Base-by-base conservation (phyloP, 2,113 vertebrate species). In the Lampris incognitus region DNA sequence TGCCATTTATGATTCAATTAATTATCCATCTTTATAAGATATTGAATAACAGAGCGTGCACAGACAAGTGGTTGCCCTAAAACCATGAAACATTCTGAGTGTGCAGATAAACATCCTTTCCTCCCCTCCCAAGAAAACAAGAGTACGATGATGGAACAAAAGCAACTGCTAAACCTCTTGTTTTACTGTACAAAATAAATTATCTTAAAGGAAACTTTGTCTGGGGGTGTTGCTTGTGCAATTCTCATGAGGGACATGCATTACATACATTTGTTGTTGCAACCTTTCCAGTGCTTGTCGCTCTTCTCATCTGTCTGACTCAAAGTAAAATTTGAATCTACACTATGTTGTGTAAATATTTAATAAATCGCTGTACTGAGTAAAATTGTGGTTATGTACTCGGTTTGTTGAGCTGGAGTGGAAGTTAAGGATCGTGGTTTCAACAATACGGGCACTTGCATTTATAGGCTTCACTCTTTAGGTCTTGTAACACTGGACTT, bases 151-250 rank as follows among this genome's bases (percentile, higher is more conserved):
- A 49, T 73, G 66, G 73, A 70, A 61, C 50, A 41, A 69, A 86
- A 5, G 73, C 81, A 59, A 72, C 69, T 74, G 80, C 59, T 76
- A 64, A 77, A 76, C 61, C 55, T 76, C 60, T 24, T 86, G 87
- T 90, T 93, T 86, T 89, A 90, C 77, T 90, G 89, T 91, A 93
- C 73, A 90, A 85, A 91, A 91, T 91, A 93, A 92, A 92, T 91
- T 87, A 92, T 90, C 69, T 79, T 69, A 76, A 87, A 88, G 44
- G 46, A 83, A 82, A 65, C 44, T 7, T 11, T 54, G 65, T 65
- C 73, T 66, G 39, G 69, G 2, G 0, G 0, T 8, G 73, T 51
- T 10, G 9, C 78, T 74, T 83, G 61, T n/a, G 64, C 44, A 60
- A 0, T 7, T 24, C 7, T 5, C 4, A 46, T 4, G 44, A 46